Percentiles rank a stretch among this genome's conserved stretches.
Evolutionary conservation across 2,797 vertebrate species (phyloP).

Genomic region (Manis pentadactyla): DNA sequence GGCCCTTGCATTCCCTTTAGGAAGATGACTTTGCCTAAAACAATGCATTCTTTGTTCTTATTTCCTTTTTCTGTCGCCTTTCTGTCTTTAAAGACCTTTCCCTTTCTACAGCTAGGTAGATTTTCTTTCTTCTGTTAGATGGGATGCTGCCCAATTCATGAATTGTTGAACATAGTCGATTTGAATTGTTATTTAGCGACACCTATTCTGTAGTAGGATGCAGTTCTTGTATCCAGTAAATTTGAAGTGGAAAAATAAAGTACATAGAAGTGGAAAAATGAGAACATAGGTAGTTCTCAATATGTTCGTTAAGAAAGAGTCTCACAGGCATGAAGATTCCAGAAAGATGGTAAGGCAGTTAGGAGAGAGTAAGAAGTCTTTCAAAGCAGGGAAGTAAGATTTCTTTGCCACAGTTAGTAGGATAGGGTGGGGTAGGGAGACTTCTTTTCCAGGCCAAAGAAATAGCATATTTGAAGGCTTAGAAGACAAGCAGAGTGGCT

Average conservation of each 20-base stretch:
- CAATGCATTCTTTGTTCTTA: no score
- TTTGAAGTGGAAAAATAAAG: background rate
- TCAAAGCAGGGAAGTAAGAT: background rate
- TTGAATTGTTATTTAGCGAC: no score
- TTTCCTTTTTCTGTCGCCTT: no score
- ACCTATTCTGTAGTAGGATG: background rate
- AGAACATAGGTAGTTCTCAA: background rate
- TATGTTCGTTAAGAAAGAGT: background rate
- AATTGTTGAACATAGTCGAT: no score
- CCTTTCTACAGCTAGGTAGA: no score
- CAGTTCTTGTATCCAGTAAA: background rate
- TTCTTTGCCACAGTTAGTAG: background rate
- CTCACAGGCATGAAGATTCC: background rate
- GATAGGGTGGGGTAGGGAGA: accelerated
- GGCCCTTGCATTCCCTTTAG: no score
- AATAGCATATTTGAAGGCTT: background rate
- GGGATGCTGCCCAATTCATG: no score
- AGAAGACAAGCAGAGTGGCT: background rate
- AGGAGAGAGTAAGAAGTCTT: background rate
- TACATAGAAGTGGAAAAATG: background rate
- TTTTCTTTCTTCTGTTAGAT: no score
- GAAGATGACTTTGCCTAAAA: no score
- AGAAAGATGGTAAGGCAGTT: background rate
- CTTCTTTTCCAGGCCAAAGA: background rate
- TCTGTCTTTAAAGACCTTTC: no score